Evolutionary conservation across 2,113 vertebrate species (phyloP), one percentile per base, ranked within the genome.

Genomic region (Phalacrocorax pelagicus): DNA sequence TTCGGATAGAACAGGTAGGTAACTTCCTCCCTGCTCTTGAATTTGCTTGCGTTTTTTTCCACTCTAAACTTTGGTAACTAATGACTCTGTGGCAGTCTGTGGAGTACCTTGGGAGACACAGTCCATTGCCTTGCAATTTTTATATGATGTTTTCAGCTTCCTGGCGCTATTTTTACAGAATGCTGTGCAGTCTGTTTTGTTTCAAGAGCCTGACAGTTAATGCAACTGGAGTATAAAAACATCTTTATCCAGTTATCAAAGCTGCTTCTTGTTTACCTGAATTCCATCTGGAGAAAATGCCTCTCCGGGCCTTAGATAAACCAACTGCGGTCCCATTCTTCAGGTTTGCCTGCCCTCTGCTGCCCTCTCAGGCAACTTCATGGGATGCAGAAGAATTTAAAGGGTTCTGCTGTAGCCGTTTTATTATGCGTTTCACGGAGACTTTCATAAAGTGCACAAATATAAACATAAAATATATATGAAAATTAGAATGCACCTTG

Each of bases 281-380:
- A 88, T 30, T 91, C 67, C 79, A 15, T 27, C 73, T 62, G 27
- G 42, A 91, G 81, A 75, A 88, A 47, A 36, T 27, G 46, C 36
- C 40, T 84, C 42, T 24, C 16, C 29, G 36, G 67, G 38, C 44
- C 51, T 36, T 13, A 18, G 26, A 27, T 20, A 15, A 63, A 29
- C 52, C 47, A 57, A 0, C 55, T 63, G 70, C 57, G 32, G 24
- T 47, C 59, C 69, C 71, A 69, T 95, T 95, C 81, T 62, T 52
- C 55, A 69, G 92, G 21, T 62, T 91, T 72, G 86, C 83, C 89
- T 94, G 96, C 93, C 95, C 94, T 95, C 97, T 97, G 72, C 96
- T 97, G 96, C 95, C 84, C 82, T 97, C 88, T 85, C 5, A 36
- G 92, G 80, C 91, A 82, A 91, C 67, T 92, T 95, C 83, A 69